Evolutionary conservation across 2,797 vertebrate genomes (phyloP), one percentile per base, ranked within the genome.

Genomic region (Geotrypetes seraphini): DNA sequence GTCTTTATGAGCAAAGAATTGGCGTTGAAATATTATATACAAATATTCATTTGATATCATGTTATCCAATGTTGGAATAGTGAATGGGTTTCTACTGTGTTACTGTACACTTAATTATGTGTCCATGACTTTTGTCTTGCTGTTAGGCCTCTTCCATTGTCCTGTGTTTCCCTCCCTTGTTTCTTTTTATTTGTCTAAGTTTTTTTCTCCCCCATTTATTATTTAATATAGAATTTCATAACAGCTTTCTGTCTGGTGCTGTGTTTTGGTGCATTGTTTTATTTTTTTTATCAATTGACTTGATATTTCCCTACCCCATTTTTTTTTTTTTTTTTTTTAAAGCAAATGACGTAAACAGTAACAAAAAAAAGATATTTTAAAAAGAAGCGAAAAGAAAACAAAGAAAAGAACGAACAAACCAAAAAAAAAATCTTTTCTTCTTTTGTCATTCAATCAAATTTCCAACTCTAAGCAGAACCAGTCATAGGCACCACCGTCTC

Each of bases 391-490:
- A 11, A 45, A 33, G 30, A 28, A 45, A 45, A 25, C n/a, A 45
- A n/a, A 37, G 37, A 25, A 35, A 32, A 46, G 29, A 31, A 30
- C 16, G 22, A n/a, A 25, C 18, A 16, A 20, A 10, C 36, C 20
- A 33, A 37, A 83, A 79, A 36, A 66, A 73, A 71, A 79, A 75
- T 79, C 67, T 81, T 83, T 83, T 85, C 77, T 84, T 85, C 75
- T 85, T 85, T 84, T 85, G 78, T 84, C 81, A 84, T 84, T 85
- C 77, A 76, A 85, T 76, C 81, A 80, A 85, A 83, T 78, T n/a
- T 78, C 78, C 75, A 83, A 84, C 79, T 66, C 76, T 71, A 79
- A 80, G 73, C 82, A 84, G 79, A 79, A 74, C 78, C 80, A 81
- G 78, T 78, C 79, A 81, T 79, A 83, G 69, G 78, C 68, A 80